phyloP scores from a whole-genome alignment of 2,888 invertebrate species.

The Osmoderma eremita region DNA sequence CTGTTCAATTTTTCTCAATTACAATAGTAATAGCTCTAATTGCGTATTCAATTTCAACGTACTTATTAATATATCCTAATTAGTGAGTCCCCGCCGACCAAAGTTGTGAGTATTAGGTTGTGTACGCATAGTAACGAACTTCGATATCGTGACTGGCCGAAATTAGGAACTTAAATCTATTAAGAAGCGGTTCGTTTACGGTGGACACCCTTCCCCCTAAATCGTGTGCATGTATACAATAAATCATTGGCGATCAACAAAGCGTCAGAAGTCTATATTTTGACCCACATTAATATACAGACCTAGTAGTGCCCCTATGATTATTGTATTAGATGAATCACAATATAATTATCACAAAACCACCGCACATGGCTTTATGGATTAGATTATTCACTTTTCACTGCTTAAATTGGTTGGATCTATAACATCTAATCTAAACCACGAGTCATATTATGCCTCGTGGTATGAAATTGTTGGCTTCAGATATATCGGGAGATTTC shows the following conservation, averaged over 20 bases:
- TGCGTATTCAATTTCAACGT: conserved; percentile 35
- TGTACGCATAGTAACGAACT: not conserved
- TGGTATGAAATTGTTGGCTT: no score
- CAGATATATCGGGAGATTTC: no score
- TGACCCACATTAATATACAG: conserved; percentile 30
- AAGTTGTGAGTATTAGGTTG: not conserved
- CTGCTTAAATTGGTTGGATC: no score
- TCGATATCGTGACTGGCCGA: conserved; percentile 32
- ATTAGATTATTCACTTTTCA: conserved; percentile 25
- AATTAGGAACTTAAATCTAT: conserved; percentile 39
- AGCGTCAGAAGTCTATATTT: conserved; percentile 27
- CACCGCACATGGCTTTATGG: conserved; percentile 22
- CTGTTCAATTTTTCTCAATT: conserved; percentile 37
- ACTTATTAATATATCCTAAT: conserved; percentile 39
- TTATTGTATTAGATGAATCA: conserved; percentile 34
- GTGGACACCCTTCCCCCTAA: conserved; percentile 25
- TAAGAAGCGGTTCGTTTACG: conserved; percentile 35
- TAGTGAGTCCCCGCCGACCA: conserved; percentile 22
- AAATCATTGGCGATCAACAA: conserved; percentile 27
- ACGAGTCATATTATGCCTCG: no score
- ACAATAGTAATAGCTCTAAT: conserved; percentile 37
- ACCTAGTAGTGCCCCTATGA: conserved; percentile 8
- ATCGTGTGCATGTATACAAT: conserved; percentile 2
- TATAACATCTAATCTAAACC: no score
- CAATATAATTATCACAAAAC: conserved; percentile 24